Evolutionary conservation across 2,797 vertebrate genomes (phyloP).

Genomic region (Myripristis murdjan): DNA sequence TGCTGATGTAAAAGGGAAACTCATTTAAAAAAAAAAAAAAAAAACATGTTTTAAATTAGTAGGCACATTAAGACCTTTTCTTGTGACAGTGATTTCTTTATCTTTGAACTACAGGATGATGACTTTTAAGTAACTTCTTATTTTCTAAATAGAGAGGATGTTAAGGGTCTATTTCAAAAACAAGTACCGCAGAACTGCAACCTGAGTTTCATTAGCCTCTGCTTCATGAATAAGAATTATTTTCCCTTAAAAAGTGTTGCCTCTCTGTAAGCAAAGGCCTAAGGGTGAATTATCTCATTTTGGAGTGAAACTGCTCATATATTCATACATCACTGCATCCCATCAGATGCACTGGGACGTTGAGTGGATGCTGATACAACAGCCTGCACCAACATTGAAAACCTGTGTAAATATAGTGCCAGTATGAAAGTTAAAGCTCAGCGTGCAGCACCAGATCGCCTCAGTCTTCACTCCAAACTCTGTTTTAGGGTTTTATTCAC

Average conservation of each 20-base stretch:
- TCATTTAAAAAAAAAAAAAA: neutral
- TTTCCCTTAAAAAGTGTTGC: neutral
- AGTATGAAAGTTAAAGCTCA: neutral
- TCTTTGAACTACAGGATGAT: neutral
- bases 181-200: conserved; percentile 1
- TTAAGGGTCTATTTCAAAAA: conserved; percentile 7
- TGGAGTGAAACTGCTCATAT: conserved; percentile 5
- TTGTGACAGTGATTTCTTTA: neutral
- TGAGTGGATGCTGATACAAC: no score
- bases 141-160: neutral
- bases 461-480: no score
- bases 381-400: conserved; percentile 13
- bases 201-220: neutral
- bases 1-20: no score
- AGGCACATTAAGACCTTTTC: conserved; percentile 8
- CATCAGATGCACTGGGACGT: no score
- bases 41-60: neutral
- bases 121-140: conserved; percentile 28
- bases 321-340: neutral
- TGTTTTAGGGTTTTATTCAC: no score
- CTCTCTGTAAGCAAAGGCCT: neutral
- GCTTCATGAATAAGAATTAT: neutral
- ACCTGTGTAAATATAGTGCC: conserved; percentile 1
- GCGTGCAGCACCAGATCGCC: conserved; percentile 12
- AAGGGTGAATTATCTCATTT: conserved; percentile 10